phyloP scores from a whole-genome alignment of 2,797 vertebrate genomes.

The Potorous gilbertii region DNA sequence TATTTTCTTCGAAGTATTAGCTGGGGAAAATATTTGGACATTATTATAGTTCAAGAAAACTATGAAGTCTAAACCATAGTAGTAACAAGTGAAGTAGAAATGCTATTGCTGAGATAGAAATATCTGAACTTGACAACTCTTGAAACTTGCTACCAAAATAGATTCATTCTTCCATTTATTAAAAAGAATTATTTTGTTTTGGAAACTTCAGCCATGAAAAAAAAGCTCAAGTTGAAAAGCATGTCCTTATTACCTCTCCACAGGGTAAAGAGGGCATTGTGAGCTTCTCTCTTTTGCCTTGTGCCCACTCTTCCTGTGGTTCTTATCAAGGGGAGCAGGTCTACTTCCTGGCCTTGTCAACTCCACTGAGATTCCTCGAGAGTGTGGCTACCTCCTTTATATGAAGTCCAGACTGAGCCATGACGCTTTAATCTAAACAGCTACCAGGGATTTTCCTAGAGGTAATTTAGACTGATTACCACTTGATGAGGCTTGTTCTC shows the following conservation, averaged over 20 bases:
- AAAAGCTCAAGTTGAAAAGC: slow-evolving; percentile 36
- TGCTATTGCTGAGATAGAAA: slow-evolving; percentile 12
- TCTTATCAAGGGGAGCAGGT: not conserved
- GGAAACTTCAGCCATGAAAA: not conserved
- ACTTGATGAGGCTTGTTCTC: slow-evolving; percentile 81
- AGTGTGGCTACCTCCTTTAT: slow-evolving; percentile 54
- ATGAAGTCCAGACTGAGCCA: slow-evolving; percentile 55
- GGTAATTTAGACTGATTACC: slow-evolving; percentile 78
- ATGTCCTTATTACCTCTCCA: slow-evolving; percentile 22
- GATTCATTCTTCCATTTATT: slow-evolving; percentile 10
- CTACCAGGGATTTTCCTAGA: slow-evolving; percentile 69
- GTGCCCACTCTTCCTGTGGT: slow-evolving; percentile 44
- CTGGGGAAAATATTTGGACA: accelerated
- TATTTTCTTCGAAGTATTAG: not conserved
- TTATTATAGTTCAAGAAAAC: not conserved
- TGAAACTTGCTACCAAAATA: not conserved
- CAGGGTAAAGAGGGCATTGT: not conserved
- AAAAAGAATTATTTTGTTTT: not conserved
- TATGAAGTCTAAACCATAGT: slow-evolving; percentile 8
- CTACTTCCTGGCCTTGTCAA: slow-evolving; percentile 37
- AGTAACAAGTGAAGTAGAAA: slow-evolving; percentile 8
- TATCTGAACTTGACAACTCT: not conserved
- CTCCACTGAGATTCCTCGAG: slow-evolving; percentile 56
- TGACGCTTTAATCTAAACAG: slow-evolving; percentile 76
- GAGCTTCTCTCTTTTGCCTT: slow-evolving; percentile 32